Evolutionary conservation across 2,797 vertebrate genomes (phyloP), one percentile per base, ranked within the genome.

Genomic region (Rhinichthys osculus): DNA sequence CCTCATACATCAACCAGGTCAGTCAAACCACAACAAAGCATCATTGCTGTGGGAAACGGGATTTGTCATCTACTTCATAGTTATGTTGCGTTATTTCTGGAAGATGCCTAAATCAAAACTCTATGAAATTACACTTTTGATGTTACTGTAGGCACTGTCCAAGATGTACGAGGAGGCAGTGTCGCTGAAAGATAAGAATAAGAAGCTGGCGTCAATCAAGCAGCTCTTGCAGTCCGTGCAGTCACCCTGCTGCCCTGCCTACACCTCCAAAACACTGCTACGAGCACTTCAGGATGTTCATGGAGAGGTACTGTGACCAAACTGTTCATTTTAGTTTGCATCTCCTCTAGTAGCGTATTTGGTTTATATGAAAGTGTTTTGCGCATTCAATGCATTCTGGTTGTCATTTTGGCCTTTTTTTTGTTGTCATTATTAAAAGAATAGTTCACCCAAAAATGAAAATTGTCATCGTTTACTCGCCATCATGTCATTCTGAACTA

Each of bases 1-100:
- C 95, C 10, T 85, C 92, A 0, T 98, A 97, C 17, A 76, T 98
- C 85, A 91, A 90, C 88, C 96, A 96, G 95, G 98, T 99, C 78
- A 90, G 86, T 64, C 40, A 33, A 23, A 62, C 1, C n/a, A 35
- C 30, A 16, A 57, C 23, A 30, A 7, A 13, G 1, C 33, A 14
- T 21, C 7, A 2, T 52, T 19, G 19, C 19, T 73, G 57, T 42
- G 47, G 19, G 10, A 23, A 52, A 70, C 1, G 2, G 1, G 10
- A 47, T n/a, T 35, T 17, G 33, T 2, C 11, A 14, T 40, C 21
- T 57, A 13, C 30, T 5, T 27, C 33, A 3, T 78, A 23, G 40
- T 38, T 76, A 9, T 35, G 4, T 57, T 78, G 9, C 0, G 10
- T 30, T 50, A 83, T 5, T 33, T 73, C 10, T 62, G 19, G 2